Conservation (phyloP, 2,113 vertebrate species). For the Steatornis caripensis region DNA sequence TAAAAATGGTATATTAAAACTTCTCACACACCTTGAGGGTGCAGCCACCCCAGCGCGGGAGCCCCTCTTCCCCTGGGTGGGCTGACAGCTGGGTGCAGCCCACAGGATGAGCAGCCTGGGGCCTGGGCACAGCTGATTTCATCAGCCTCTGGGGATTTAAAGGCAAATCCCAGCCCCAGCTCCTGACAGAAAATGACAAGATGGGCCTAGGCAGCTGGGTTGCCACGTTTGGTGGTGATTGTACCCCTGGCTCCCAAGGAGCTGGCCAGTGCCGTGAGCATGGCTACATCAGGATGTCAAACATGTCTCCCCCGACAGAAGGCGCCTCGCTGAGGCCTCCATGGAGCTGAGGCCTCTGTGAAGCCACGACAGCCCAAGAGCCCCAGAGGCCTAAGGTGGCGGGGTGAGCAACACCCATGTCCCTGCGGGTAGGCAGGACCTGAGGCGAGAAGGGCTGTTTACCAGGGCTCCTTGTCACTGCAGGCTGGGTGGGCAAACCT, state of each 20-base stretch:
- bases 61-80: background rate
- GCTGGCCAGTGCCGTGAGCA: fast-evolving
- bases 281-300: fast-evolving
- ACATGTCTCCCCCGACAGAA: background rate
- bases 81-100: background rate
- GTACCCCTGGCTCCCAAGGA: fast-evolving
- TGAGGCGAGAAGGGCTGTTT: background rate
- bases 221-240: fast-evolving
- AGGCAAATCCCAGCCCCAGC: background rate
- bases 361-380: background rate
- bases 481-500: background rate
- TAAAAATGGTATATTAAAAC: background rate
- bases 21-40: background rate
- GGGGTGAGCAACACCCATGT: fast-evolving
- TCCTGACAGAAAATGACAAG: too few relatives aligned
- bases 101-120: background rate
- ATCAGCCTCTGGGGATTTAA: background rate
- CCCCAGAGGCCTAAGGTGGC: background rate
- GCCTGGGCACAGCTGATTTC: fast-evolving
- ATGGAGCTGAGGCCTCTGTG: background rate
- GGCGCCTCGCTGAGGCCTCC: background rate
- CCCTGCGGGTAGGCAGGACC: background rate
- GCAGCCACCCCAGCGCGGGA: background rate
- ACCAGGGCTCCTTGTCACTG: fast-evolving
- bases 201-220: background rate